Conservation (phyloP, 2,113 vertebrate genomes). For the Lasiurus cinereus region DNA sequence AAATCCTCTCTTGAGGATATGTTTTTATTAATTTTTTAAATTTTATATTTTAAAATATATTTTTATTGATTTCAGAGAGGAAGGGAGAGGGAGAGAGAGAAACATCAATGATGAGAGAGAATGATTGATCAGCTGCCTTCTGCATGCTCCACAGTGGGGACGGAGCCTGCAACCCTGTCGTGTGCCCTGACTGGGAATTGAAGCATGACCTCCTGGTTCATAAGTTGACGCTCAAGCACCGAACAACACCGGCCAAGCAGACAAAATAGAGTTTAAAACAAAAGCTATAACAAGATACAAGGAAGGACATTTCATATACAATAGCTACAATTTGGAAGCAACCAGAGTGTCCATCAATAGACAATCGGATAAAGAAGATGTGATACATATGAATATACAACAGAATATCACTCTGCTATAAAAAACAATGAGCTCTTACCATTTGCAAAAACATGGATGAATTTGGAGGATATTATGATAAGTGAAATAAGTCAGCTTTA, state of each 20-base stretch:
- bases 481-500: background rate
- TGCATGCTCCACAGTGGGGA: too few relatives aligned
- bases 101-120: too few relatives aligned
- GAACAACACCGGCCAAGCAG: background rate
- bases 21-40: too few relatives aligned
- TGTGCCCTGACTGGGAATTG: too few relatives aligned
- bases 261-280: background rate
- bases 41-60: too few relatives aligned
- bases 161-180: too few relatives aligned
- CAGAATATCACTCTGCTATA: background rate
- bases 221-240: too few relatives aligned
- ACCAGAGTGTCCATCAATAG: background rate
- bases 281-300: background rate
- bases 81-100: too few relatives aligned
- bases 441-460: background rate
- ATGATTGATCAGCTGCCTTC: too few relatives aligned
- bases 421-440: background rate
- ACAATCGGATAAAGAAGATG: background rate
- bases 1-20: too few relatives aligned
- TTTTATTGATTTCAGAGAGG: too few relatives aligned
- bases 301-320: background rate
- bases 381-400: background rate
- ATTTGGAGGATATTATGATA: background rate
- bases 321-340: background rate
- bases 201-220: too few relatives aligned